phyloP scores from a whole-genome alignment of 2,888 invertebrate genomes.

The Acholoe squamosa region DNA sequence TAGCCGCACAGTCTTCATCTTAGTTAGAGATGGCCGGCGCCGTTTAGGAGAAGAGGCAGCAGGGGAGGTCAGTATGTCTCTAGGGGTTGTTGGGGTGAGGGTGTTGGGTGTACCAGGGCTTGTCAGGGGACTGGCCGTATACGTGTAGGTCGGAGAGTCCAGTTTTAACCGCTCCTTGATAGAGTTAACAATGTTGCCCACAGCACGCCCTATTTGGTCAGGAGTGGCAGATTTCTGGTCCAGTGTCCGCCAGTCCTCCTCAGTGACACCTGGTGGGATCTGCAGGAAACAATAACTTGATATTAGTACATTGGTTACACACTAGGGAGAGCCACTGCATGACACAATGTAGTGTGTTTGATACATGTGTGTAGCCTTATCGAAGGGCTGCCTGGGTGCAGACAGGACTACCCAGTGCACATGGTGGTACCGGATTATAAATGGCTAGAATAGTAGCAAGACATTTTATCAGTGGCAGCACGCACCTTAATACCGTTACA shows the following conservation, averaged over 20 bases:
- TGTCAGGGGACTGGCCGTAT: neutral
- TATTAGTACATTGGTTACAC: neutral
- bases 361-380: too few relatives aligned
- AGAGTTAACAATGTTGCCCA: slow-evolving; percentile 62
- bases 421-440: too few relatives aligned
- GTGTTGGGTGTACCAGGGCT: slow-evolving; percentile 18
- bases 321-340: neutral
- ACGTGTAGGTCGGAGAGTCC: slow-evolving; percentile 53
- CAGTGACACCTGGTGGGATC: slow-evolving; percentile 66
- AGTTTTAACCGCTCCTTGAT: slow-evolving; percentile 60
- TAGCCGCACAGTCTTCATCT: slow-evolving; percentile 60
- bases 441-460: too few relatives aligned
- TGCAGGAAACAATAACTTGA: slow-evolving; percentile 45
- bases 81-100: neutral
- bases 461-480: too few relatives aligned
- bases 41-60: neutral
- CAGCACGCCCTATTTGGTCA: slow-evolving; percentile 61
- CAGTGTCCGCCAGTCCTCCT: slow-evolving; percentile 65
- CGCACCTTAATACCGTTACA: too few relatives aligned
- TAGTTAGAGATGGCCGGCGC: slow-evolving; percentile 27
- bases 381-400: too few relatives aligned
- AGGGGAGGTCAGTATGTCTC: neutral
- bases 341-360: too few relatives aligned
- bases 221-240: slow-evolving; percentile 47
- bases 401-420: too few relatives aligned